Conservation (phyloP, 37 sponge, comb jelly and placozoan species). For the Beroe ovata region DNA sequence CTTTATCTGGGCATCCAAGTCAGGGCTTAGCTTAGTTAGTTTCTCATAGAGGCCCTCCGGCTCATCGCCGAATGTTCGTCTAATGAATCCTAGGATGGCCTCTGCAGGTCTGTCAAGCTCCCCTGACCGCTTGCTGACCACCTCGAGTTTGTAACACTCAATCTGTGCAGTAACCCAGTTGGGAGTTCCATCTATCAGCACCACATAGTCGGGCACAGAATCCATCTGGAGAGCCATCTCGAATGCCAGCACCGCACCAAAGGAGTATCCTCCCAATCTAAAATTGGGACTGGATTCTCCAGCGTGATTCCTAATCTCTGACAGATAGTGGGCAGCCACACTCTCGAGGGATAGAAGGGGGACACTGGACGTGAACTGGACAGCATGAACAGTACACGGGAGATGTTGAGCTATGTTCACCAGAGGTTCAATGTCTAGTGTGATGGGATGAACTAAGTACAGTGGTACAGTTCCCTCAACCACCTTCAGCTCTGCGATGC, state of each 20-base stretch:
- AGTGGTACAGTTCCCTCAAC: not conserved
- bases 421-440: slow-evolving; percentile 21
- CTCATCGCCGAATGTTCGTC: not conserved
- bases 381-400: not conserved
- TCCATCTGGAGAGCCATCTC: slow-evolving; percentile 27
- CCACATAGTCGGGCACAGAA: not conserved
- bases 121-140: not conserved
- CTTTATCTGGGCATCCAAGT: slow-evolving; percentile 7
- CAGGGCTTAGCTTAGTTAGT: not conserved
- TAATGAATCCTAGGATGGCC: slow-evolving; percentile 8
- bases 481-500: slow-evolving; percentile 7
- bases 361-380: not conserved
- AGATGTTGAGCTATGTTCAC: slow-evolving; percentile 43
- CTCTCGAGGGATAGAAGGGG: slow-evolving; percentile 3
- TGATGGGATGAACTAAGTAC: slow-evolving; percentile 56
- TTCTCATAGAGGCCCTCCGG: slow-evolving; percentile 57
- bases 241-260: slow-evolving; percentile 49
- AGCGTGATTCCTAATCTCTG: slow-evolving; percentile 1
- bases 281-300: not conserved
- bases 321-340: not conserved
- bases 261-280: slow-evolving; percentile 37
- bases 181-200: slow-evolving; percentile 27
- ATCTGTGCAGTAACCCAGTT: slow-evolving; percentile 49
- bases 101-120: slow-evolving; percentile 12
- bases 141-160: slow-evolving; percentile 9